These are phyloP conservation scores for Nothocercus julius DNA, from an alignment of 2,113 vertebrate genomes.

Conservation along the genomic window DNA sequence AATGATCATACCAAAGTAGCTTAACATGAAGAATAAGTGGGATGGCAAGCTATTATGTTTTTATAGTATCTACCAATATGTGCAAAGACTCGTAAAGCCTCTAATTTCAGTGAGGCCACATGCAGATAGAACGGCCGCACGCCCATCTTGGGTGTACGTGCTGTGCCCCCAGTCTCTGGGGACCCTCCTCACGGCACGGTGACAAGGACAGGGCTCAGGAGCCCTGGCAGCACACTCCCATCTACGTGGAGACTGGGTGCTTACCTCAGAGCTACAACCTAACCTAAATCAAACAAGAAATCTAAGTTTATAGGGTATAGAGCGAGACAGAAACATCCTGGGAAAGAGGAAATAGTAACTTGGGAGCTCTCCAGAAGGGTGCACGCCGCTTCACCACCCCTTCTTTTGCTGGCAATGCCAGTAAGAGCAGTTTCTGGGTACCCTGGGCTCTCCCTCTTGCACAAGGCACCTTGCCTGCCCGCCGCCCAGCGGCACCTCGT, in stretches of 20 bases:
- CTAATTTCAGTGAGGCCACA: neutral
- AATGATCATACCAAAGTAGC: neutral
- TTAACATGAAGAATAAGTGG: neutral
- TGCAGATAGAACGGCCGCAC: constrained; percentile 33
- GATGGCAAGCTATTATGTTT: neutral
- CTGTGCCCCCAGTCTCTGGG: neutral
- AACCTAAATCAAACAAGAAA: too few relatives aligned
- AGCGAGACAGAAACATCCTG: too few relatives aligned
- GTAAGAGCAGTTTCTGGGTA: neutral
- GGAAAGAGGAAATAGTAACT: neutral
- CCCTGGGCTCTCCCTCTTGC: neutral
- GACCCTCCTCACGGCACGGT: neutral
- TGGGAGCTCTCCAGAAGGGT: neutral
- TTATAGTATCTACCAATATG: neutral
- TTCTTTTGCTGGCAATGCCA: neutral
- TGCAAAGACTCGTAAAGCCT: neutral
- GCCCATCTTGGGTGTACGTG: neutral
- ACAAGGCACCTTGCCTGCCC: neutral
- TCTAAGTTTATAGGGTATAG: too few relatives aligned
- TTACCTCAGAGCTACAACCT: too few relatives aligned
- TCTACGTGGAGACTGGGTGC: too few relatives aligned
- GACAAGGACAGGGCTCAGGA: neutral
- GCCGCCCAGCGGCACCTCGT: neutral
- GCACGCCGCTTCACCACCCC: neutral
- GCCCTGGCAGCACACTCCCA: neutral